Conservation (phyloP, 2,888 invertebrate genomes). For the Orchesella flavescens region DNA sequence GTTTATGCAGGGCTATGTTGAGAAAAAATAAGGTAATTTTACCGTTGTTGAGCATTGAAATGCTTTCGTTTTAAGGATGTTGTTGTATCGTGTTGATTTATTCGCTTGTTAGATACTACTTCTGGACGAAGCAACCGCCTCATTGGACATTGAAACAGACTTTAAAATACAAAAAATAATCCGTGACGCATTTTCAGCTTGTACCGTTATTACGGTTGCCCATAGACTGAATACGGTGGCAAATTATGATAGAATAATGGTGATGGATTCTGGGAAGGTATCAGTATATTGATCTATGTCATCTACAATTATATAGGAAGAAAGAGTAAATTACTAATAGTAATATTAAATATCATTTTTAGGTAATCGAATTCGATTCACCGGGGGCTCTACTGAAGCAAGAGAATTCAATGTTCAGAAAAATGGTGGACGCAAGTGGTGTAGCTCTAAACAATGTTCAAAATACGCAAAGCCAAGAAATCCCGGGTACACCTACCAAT, state of each 20-base stretch:
- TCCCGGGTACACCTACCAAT: too few relatives aligned
- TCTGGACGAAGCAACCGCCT: conserved; percentile 78
- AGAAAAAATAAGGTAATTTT: conserved; percentile 73
- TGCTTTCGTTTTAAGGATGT: too few relatives aligned
- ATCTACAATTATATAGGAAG: not conserved
- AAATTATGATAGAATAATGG: conserved; percentile 74
- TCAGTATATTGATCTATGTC: not conserved
- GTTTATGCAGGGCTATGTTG: conserved; percentile 73
- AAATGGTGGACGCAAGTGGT: conserved; percentile 74
- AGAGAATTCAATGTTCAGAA: conserved; percentile 75
- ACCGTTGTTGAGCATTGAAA: too few relatives aligned
- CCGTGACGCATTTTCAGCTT: conserved; percentile 75
- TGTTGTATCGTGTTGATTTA: not conserved
- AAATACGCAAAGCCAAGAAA: not conserved
- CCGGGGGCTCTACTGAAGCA: conserved; percentile 75
- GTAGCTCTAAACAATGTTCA: not conserved
- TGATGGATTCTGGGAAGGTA: conserved; percentile 73
- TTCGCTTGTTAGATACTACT: conserved; percentile 75
- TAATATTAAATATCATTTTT: conserved; percentile 36
- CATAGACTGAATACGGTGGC: conserved; percentile 77
- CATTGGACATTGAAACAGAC: conserved; percentile 77
- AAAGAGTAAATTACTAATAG: not conserved
- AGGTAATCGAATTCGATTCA: conserved; percentile 75
- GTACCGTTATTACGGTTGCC: conserved; percentile 77
- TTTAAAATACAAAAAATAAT: conserved; percentile 77